Percentiles rank a stretch among this genome's conserved stretches.
phyloP scores from a whole-genome alignment of 1,140 invertebrate species.

The Glomeris maerens region DNA sequence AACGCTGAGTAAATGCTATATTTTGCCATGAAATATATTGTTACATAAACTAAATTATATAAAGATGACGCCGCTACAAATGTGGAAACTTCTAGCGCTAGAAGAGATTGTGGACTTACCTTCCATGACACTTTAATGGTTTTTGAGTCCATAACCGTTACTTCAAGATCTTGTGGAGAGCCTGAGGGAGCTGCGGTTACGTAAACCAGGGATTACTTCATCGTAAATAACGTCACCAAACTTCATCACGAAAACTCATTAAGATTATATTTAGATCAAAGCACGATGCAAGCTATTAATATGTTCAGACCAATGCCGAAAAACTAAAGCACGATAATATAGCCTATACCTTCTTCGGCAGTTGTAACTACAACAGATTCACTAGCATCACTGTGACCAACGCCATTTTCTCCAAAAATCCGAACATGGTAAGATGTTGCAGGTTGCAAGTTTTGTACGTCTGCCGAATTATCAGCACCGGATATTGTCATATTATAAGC shows the following conservation, averaged over 20 bases:
- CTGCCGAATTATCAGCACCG: conserved; percentile 68
- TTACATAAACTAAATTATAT: too few species aligned
- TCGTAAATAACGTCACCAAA: too few species aligned
- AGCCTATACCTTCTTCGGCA: conserved; percentile 78
- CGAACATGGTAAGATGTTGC: conserved; percentile 83
- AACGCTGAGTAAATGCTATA: too few species aligned
- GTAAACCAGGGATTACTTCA: too few species aligned
- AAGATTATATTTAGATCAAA: too few species aligned
- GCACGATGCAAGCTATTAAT: too few species aligned
- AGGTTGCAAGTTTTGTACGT: conserved; percentile 76
- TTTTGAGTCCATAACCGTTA: conserved; percentile 28
- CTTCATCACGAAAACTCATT: too few species aligned
- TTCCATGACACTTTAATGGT: conserved; percentile 31
- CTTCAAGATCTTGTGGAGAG: conserved; percentile 27
- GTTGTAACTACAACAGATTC: conserved; percentile 85
- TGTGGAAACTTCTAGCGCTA: too few species aligned
- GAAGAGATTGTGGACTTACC: conserved; percentile 25
- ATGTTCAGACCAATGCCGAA: too few species aligned
- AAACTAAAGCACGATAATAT: too few species aligned
- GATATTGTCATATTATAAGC: conserved; percentile 39
- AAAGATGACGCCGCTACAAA: too few species aligned
- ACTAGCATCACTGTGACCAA: conserved; percentile 82
- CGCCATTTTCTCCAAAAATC: conserved; percentile 86
- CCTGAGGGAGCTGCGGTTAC: conserved; percentile 32
- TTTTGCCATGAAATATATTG: too few species aligned